Conservation (phyloP, 2,888 invertebrate genomes). For the Yponomeuta malinellus region DNA sequence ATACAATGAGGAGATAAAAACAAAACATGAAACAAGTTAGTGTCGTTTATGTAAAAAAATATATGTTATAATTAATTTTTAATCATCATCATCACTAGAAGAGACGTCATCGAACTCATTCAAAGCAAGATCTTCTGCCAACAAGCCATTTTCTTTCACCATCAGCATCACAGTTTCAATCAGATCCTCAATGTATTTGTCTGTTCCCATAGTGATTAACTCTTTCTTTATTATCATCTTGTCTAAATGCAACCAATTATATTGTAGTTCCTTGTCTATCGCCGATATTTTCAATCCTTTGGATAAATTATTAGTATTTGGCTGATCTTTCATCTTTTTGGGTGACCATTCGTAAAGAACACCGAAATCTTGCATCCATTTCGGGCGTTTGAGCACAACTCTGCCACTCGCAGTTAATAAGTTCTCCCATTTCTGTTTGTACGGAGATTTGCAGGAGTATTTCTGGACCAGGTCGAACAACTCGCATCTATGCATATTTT, state of each 20-base stretch:
- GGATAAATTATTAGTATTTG: background rate
- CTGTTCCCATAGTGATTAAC: slow-evolving; percentile 10
- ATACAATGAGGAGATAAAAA: too few species aligned
- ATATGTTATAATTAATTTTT: background rate
- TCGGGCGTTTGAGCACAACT: background rate
- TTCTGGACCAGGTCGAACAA: slow-evolving; percentile 15
- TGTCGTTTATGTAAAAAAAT: too few species aligned
- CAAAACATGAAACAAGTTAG: too few species aligned
- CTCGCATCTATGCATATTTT: slow-evolving; percentile 14
- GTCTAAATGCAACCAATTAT: background rate
- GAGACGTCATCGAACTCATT: background rate
- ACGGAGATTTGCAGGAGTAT: background rate
- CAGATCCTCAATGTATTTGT: slow-evolving; percentile 16
- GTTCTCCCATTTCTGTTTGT: background rate
- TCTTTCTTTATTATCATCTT: background rate
- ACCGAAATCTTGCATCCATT: slow-evolving; percentile 2
- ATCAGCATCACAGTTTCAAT: slow-evolving; percentile 17
- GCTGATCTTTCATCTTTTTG: background rate
- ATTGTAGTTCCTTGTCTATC: background rate
- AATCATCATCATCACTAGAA: background rate
- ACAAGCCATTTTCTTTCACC: background rate
- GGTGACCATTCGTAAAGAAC: background rate
- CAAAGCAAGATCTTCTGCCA: background rate
- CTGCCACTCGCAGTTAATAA: slow-evolving; percentile 11
- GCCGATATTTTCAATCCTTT: background rate